These are phyloP conservation scores for Euglossa dilemma DNA, from an alignment of 1,140 invertebrate genomes.

Conservation along the genomic window DNA sequence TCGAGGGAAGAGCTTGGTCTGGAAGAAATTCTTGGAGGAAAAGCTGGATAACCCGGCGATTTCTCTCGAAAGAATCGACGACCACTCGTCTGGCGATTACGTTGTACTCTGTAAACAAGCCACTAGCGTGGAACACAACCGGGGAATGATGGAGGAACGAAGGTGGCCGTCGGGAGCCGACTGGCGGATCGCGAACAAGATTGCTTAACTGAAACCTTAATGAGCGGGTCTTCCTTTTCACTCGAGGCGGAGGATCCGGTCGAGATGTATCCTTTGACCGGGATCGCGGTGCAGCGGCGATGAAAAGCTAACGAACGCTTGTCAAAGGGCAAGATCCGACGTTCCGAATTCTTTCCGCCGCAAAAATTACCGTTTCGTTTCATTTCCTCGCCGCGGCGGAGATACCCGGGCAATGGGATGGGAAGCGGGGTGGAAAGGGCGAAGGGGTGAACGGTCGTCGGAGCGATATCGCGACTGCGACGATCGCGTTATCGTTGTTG, in stretches of 20 bases:
- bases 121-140: background rate
- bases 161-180: too few species aligned
- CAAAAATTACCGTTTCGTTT: slow-evolving; percentile 49
- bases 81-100: too few species aligned
- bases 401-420: too few species aligned
- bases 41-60: too few species aligned
- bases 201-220: slow-evolving; percentile 67
- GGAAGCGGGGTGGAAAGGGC: too few species aligned
- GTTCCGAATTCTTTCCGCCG: slow-evolving; percentile 45
- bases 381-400: background rate
- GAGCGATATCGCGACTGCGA: too few species aligned
- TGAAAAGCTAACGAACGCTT: slow-evolving; percentile 67
- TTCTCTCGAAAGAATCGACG: too few species aligned
- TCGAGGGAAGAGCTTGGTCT: too few species aligned
- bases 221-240: slow-evolving; percentile 62
- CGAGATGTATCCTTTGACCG: slow-evolving; percentile 48
- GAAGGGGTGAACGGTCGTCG: background rate
- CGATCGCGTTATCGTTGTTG: slow-evolving; percentile 4
- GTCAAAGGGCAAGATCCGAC: slow-evolving; percentile 57
- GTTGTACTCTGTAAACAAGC: too few species aligned
- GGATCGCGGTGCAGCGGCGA: slow-evolving; percentile 11
- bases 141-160: background rate
- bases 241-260: slow-evolving; percentile 39
- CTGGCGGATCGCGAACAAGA: slow-evolving; percentile 37
- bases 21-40: too few species aligned